Percentiles rank a stretch among this genome's conserved stretches.
Conservation (phyloP, 2,888 invertebrate species). For the Congeria kusceri region DNA sequence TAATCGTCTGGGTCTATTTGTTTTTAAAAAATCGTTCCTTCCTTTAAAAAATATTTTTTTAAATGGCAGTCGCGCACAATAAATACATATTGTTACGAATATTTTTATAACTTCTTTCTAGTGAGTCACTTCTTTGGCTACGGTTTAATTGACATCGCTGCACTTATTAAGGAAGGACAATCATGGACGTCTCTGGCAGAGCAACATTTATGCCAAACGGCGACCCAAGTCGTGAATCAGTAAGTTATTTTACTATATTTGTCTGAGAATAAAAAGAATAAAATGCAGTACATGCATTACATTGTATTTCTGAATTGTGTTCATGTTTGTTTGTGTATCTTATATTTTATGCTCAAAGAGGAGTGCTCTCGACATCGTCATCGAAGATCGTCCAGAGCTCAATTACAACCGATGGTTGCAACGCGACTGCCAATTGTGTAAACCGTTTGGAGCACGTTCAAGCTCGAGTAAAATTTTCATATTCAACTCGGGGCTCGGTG, state of each 20-base stretch:
- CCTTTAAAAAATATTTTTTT: too few relatives aligned
- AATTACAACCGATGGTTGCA: slow-evolving; percentile 28
- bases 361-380: too few relatives aligned
- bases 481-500: slow-evolving; percentile 20
- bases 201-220: slow-evolving; percentile 21
- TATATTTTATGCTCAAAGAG: too few relatives aligned
- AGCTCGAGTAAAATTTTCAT: slow-evolving; percentile 9
- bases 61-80: too few relatives aligned
- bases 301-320: too few relatives aligned
- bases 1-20: too few relatives aligned
- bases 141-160: slow-evolving; percentile 21
- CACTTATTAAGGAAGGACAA: slow-evolving; percentile 10
- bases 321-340: too few relatives aligned
- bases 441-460: slow-evolving; percentile 34
- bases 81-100: too few relatives aligned
- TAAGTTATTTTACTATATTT: neutral
- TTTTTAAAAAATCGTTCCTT: too few relatives aligned
- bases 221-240: neutral
- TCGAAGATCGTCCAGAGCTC: neutral
- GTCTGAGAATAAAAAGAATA: too few relatives aligned
- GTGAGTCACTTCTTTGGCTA: slow-evolving; percentile 42
- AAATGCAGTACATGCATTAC: too few relatives aligned
- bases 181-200: slow-evolving; percentile 17
- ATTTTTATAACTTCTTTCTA: neutral
- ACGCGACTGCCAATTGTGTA: slow-evolving; percentile 13